phyloP scores from a whole-genome alignment of 2,113 vertebrate species.

The Corynorhinus townsendii region DNA sequence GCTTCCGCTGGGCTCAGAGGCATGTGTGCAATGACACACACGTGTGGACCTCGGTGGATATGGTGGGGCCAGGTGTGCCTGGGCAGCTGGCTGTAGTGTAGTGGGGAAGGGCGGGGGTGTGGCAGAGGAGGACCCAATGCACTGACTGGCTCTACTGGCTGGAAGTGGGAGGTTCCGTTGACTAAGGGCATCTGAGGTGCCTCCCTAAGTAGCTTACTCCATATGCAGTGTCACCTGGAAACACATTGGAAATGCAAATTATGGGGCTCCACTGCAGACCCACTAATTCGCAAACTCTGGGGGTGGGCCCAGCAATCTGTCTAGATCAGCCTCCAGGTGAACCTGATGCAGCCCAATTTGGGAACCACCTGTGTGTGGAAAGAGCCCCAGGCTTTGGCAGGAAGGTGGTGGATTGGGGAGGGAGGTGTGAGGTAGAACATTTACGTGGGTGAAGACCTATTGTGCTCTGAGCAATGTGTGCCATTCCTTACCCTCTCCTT shows the following conservation, averaged over 20 bases:
- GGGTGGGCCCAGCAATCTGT: neutral
- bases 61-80: accelerated
- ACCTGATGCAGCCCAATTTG: neutral
- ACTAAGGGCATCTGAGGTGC: neutral
- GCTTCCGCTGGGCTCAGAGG: neutral
- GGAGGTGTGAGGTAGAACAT: accelerated
- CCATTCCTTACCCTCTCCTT: neutral
- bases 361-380: neutral
- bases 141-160: too few species aligned
- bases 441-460: neutral
- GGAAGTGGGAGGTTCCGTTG: neutral
- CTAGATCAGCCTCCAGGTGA: neutral
- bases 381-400: neutral
- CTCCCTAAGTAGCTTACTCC: neutral
- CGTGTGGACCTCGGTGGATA: neutral
- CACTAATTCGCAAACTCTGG: neutral
- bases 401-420: neutral
- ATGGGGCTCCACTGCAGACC: neutral
- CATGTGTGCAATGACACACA: accelerated
- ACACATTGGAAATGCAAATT: neutral
- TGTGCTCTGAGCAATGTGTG: neutral
- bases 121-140: too few species aligned
- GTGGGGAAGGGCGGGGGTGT: neutral
- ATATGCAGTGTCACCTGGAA: neutral
- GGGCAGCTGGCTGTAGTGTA: accelerated